These are phyloP conservation scores for Amblyjoppa proteus DNA, from an alignment of 2,888 invertebrate genomes.

Conservation along the genomic window DNA sequence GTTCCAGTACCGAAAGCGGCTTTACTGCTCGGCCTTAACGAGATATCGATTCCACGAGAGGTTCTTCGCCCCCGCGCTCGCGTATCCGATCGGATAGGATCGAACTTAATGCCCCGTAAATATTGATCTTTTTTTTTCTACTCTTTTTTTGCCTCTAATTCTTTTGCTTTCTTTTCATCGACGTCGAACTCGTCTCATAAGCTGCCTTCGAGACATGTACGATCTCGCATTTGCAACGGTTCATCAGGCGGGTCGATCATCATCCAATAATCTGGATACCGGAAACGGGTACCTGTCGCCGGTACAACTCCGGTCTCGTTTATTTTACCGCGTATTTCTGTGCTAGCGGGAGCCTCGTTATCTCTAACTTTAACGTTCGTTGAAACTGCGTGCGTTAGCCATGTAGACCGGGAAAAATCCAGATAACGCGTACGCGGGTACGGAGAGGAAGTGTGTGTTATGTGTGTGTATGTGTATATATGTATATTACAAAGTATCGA, in stretches of 20 bases:
- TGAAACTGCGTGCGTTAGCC: conserved; percentile 56
- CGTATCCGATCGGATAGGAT: not conserved
- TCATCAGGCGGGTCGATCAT: not conserved
- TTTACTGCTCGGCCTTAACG: conserved; percentile 28
- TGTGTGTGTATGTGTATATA: not conserved
- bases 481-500: conserved; percentile 70
- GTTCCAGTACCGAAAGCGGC: conserved; percentile 6
- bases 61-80: conserved; percentile 6
- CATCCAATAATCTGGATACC: conserved; percentile 8
- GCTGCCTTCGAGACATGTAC: not conserved
- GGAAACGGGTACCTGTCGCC: conserved; percentile 9
- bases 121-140: conserved; percentile 56
- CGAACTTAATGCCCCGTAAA: conserved; percentile 32
- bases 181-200: not conserved
- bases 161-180: conserved; percentile 4
- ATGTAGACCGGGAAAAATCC: conserved; percentile 72
- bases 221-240: not conserved
- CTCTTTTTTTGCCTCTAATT: not conserved
- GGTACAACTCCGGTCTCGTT: conserved; percentile 32
- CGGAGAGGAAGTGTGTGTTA: conserved; percentile 5
- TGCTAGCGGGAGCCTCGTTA: conserved; percentile 63
- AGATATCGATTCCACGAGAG: conserved; percentile 46
- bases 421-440: conserved; percentile 72
- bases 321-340: conserved; percentile 16
- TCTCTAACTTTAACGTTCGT: conserved; percentile 65